Evolutionary conservation across 1,140 invertebrate species (phyloP).

Genomic region (Oppia nitens): DNA sequence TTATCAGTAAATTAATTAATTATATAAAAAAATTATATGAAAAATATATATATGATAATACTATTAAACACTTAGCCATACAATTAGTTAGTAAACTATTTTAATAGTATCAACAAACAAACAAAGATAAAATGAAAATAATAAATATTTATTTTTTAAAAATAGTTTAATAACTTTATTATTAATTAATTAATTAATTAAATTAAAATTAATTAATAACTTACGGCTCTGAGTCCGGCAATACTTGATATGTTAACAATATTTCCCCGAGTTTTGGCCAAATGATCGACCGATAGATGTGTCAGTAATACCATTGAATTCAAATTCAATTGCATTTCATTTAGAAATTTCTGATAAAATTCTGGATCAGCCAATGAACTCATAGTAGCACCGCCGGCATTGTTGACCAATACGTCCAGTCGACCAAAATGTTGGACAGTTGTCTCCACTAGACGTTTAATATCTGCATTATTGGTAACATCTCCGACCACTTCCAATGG

Average conservation of each 20-base stretch:
- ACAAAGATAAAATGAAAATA: too few species aligned
- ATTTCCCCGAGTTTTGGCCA: background rate
- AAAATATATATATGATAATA: too few species aligned
- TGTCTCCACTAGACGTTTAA: too few species aligned
- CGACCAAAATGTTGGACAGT: slow-evolving; percentile 81
- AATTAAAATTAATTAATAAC: too few species aligned
- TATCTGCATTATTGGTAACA: slow-evolving; percentile 65
- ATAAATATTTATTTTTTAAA: too few species aligned
- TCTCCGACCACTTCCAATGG: slow-evolving; percentile 50
- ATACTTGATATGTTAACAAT: slow-evolving; percentile 3
- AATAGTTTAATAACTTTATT: too few species aligned
- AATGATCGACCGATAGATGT: background rate
- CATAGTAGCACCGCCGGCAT: slow-evolving; percentile 3
- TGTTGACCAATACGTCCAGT: slow-evolving; percentile 15
- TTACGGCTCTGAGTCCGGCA: background rate
- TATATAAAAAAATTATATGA: too few species aligned
- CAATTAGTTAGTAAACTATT: too few species aligned
- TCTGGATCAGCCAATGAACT: background rate
- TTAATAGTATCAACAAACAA: too few species aligned
- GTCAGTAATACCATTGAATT: background rate
- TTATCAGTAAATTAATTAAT: too few species aligned
- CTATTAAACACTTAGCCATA: too few species aligned
- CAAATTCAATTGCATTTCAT: background rate
- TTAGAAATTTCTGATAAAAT: background rate
- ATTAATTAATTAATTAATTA: too few species aligned